Evolutionary conservation across 92 coral and sea anemone genomes (phyloP).

Genomic region (Pocillopora meandrina): DNA sequence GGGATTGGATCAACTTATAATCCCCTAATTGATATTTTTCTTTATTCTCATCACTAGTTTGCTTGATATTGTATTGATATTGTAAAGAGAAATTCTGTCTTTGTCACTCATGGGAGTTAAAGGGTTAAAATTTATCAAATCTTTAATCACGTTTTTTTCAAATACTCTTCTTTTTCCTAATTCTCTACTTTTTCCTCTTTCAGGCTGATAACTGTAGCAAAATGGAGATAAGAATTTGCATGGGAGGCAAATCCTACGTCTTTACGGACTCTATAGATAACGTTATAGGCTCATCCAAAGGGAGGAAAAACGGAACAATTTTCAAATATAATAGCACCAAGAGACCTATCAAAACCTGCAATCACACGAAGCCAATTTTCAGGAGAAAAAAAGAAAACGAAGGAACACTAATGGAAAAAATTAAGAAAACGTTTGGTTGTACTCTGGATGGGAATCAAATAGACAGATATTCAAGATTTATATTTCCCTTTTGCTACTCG

Average conservation of each 20-base stretch:
- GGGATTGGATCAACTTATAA: no score
- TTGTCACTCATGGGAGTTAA: no score
- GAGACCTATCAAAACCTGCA: constrained; percentile 63
- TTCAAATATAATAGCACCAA: constrained; percentile 40
- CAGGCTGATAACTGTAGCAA: constrained; percentile 50
- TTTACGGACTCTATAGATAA: constrained; percentile 68
- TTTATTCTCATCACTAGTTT: no score
- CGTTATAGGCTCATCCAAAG: constrained; percentile 21
- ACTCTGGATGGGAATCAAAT: constrained; percentile 71
- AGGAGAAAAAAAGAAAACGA: constrained; percentile 33
- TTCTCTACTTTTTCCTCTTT: not conserved
- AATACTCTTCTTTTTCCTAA: not conserved
- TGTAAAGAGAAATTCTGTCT: no score
- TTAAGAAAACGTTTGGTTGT: constrained; percentile 52
- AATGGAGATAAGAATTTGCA: constrained; percentile 76
- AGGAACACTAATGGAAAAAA: constrained; percentile 36
- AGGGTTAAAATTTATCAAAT: no score
- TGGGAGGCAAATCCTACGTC: constrained; percentile 78
- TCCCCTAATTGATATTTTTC: no score
- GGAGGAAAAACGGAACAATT: constrained; percentile 51
- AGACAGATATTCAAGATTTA: constrained; percentile 68
- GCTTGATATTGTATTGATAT: no score
- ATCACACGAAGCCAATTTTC: constrained; percentile 69
- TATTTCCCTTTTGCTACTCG: constrained; percentile 75
- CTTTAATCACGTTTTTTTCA: no score